A percentile compares a stretch with the other conserved stretches of the same genome.
phyloP scores from a whole-genome alignment of 2,113 vertebrate species.

The Chionodraco myersi region DNA sequence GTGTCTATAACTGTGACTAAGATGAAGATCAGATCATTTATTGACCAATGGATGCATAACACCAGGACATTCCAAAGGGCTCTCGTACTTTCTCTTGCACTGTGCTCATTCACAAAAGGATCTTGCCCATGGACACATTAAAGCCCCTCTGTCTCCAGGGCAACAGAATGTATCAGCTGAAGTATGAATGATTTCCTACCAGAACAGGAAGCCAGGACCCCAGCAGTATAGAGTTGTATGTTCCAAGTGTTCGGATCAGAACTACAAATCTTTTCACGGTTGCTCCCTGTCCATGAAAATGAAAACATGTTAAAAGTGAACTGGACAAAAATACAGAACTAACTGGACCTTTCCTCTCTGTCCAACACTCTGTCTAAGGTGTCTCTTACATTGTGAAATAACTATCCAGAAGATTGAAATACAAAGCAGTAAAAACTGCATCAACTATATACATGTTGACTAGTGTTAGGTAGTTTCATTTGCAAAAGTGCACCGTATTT shows the following conservation, averaged over 20 bases:
- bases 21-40: no score
- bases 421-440: no score
- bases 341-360: not conserved
- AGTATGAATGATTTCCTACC: conserved; percentile 55
- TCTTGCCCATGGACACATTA: no score
- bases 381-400: not conserved
- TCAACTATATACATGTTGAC: no score
- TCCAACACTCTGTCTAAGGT: not conserved
- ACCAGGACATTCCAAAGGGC: no score
- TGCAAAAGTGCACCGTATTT: no score
- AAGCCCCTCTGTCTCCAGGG: no score
- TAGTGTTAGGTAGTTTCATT: no score
- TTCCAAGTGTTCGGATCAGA: conserved; percentile 97
- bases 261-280: conserved; percentile 98
- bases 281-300: conserved; percentile 81
- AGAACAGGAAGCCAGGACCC: conserved; percentile 98
- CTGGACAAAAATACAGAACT: not conserved
- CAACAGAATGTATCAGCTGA: not conserved
- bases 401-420: not conserved
- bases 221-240: conserved; percentile 95
- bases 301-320: not conserved
- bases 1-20: no score
- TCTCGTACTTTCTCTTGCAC: no score
- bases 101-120: no score
- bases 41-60: no score